Percentiles rank a stretch among this genome's conserved stretches.
Evolutionary conservation across 2,113 vertebrate genomes (phyloP).

Genomic region (Gobio gobio): DNA sequence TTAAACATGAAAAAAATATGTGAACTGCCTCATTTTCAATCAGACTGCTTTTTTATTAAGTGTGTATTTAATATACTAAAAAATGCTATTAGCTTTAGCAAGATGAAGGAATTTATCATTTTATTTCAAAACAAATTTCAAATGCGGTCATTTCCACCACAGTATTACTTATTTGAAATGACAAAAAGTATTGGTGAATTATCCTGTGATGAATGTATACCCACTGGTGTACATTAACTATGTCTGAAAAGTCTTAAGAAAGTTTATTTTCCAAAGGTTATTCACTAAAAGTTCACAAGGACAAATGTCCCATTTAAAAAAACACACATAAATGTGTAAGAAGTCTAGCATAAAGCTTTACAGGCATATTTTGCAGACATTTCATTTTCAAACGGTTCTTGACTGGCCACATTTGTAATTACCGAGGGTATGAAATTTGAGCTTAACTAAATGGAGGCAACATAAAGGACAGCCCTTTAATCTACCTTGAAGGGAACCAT

Average conservation of each 20-base stretch:
- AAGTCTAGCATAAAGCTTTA: neutral
- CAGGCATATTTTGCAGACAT: neutral
- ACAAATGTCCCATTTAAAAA: neutral
- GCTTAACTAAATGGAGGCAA: constrained; percentile 44
- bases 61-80: neutral
- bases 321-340: neutral
- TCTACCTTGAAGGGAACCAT: constrained; percentile 18
- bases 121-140: neutral
- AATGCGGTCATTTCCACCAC: neutral
- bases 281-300: neutral
- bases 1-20: too few species aligned
- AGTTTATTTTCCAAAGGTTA: neutral
- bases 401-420: constrained; percentile 47
- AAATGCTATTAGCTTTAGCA: neutral
- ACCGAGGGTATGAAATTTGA: constrained; percentile 43
- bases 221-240: neutral
- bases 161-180: neutral
- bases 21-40: neutral
- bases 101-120: neutral
- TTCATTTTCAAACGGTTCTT: constrained; percentile 7
- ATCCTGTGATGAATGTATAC: neutral
- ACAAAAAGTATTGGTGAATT: neutral
- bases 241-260: neutral
- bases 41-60: neutral
- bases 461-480: constrained; percentile 42